These are phyloP conservation scores for Megaceryle torquata DNA, from an alignment of 2,113 vertebrate genomes.

Conservation along the genomic window DNA sequence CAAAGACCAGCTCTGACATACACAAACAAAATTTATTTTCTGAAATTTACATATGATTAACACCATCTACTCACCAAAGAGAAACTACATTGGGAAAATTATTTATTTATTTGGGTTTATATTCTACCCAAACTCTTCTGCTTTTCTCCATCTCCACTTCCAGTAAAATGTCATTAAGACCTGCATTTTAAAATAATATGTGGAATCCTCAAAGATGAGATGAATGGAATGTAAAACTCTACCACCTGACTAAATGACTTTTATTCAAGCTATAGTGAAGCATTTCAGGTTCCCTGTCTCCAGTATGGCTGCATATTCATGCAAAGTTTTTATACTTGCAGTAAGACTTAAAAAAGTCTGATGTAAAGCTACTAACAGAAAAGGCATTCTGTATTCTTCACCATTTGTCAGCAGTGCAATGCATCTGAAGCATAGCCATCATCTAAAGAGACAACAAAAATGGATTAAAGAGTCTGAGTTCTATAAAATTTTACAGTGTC, in stretches of 20 bases:
- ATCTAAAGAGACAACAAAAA: slow-evolving; percentile 4
- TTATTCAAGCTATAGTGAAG: not conserved
- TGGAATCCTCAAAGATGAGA: not conserved
- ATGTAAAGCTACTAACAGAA: not conserved
- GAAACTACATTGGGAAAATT: not conserved
- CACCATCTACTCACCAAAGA: not conserved
- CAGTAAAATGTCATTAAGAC: not conserved
- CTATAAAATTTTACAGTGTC: not conserved
- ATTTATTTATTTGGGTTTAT: not conserved
- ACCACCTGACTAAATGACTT: not conserved
- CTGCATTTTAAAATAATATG: not conserved
- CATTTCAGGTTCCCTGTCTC: not conserved
- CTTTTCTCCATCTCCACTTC: not conserved
- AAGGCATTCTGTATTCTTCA: not conserved
- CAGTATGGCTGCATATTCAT: not conserved
- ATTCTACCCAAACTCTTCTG: not conserved
- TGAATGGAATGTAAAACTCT: not conserved
- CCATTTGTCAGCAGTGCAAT: not conserved
- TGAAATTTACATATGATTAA: not conserved
- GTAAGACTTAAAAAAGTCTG: not conserved
- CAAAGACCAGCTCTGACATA: not conserved
- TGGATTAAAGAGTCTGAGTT: not conserved
- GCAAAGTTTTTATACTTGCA: not conserved
- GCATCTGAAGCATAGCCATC: not conserved
- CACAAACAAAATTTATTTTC: not conserved